Evolutionary conservation across 2,888 invertebrate genomes (phyloP).

Genomic region (Drosophila nr. perissopoda): DNA sequence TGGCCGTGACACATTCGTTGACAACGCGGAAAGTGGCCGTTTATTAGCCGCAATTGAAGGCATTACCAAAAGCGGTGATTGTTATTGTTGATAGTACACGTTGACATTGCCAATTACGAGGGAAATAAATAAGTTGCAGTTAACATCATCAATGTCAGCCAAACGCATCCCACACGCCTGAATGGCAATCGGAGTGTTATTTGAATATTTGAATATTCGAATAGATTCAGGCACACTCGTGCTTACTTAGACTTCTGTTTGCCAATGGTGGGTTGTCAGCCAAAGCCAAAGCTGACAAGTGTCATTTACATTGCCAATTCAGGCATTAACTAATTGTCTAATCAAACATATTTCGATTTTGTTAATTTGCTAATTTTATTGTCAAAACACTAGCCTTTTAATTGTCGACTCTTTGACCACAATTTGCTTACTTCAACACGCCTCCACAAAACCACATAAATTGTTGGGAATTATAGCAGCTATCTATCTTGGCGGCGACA

Average conservation of each 20-base stretch:
- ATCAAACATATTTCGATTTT: conserved; percentile 56
- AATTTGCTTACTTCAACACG: conserved; percentile 25
- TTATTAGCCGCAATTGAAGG: conserved; percentile 66
- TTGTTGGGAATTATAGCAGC: conserved; percentile 21
- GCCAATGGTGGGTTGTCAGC: conserved; percentile 55
- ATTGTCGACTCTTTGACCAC: conserved; percentile 21
- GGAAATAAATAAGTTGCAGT: conserved; percentile 46
- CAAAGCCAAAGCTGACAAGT: conserved; percentile 29
- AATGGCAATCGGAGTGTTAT: conserved; percentile 37
- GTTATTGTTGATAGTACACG: conserved; percentile 52
- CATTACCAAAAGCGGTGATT: conserved; percentile 53
- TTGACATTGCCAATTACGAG: conserved; percentile 68
- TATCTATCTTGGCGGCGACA: conserved; percentile 2
- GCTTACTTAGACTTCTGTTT: conserved; percentile 38
- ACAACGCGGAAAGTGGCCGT: conserved; percentile 42
- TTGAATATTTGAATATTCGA: conserved; percentile 18
- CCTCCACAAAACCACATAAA: conserved; percentile 19
- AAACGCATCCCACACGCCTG: conserved; percentile 58
- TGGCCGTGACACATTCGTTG: conserved; percentile 50
- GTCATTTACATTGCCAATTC: conserved; percentile 57
- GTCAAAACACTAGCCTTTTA: conserved; percentile 25
- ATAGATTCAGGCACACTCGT: conserved; percentile 18
- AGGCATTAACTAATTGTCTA: conserved; percentile 65
- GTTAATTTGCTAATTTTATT: conserved; percentile 45
- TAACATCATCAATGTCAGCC: conserved; percentile 66